phyloP scores from a whole-genome alignment of 2,888 invertebrate genomes.

The Rhagonycha fulva region DNA sequence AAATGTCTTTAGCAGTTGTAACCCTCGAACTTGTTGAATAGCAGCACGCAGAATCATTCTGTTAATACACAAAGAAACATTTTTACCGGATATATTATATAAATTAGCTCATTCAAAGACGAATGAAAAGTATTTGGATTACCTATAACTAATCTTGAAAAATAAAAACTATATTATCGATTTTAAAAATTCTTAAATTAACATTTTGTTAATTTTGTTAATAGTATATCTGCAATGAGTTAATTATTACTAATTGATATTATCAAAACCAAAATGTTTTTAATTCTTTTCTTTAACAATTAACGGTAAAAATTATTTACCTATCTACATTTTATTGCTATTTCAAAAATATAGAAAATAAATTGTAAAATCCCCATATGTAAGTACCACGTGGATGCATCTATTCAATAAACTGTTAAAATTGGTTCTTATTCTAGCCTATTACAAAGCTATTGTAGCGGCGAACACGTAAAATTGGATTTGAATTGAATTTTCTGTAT shows the following conservation, averaged over 20 bases:
- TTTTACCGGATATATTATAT: neutral
- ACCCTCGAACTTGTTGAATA: constrained; percentile 37
- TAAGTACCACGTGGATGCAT: constrained; percentile 22
- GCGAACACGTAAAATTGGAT: constrained; percentile 52
- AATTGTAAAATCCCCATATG: constrained; percentile 20
- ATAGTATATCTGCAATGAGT: too few species aligned
- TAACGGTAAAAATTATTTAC: neutral
- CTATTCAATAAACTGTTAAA: constrained; percentile 39
- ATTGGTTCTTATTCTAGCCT: constrained; percentile 47
- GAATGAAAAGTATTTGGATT: neutral
- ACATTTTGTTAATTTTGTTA: neutral
- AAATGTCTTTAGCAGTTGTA: constrained; percentile 31
- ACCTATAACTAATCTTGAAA: neutral
- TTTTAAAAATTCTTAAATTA: too few species aligned
- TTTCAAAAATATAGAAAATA: constrained; percentile 15
- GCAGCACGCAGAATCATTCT: constrained; percentile 19
- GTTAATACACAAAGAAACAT: constrained; percentile 1
- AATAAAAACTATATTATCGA: neutral
- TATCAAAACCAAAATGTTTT: neutral
- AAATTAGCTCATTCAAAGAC: neutral
- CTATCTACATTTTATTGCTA: neutral
- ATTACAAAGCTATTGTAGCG: constrained; percentile 47
- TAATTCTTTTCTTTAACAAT: neutral
- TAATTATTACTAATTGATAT: neutral
- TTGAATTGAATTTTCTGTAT: constrained; percentile 48